Conservation (phyloP, 2,797 vertebrate genomes). For the Gymnothorax reevesii region DNA sequence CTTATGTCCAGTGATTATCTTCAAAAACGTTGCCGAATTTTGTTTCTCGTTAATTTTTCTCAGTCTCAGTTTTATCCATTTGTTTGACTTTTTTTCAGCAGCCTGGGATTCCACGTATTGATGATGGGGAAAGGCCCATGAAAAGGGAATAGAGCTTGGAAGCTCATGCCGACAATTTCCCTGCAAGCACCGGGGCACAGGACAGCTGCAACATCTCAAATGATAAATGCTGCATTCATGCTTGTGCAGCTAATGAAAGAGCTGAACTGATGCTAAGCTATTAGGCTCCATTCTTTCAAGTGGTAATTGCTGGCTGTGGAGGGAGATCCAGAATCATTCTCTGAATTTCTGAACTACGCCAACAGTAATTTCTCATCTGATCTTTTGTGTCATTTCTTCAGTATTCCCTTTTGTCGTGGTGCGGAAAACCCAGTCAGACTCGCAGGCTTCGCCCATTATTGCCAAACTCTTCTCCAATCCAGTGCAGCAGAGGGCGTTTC, state of each 20-base stretch:
- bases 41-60: constrained; percentile 22
- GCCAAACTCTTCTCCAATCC: neutral
- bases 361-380: neutral
- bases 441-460: neutral
- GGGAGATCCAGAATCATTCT: neutral
- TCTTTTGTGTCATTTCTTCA: neutral
- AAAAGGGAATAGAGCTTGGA: neutral
- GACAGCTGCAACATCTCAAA: neutral
- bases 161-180: neutral
- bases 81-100: constrained; percentile 27
- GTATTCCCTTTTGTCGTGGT: neutral
- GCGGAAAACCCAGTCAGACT: neutral
- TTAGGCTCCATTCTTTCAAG: neutral
- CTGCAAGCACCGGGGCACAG: neutral
- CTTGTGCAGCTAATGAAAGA: neutral
- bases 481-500: neutral
- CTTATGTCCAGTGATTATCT: constrained; percentile 47
- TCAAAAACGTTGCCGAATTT: constrained; percentile 40
- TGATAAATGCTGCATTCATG: neutral
- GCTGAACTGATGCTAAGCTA: neutral
- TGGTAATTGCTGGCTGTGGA: neutral
- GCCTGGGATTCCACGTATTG: constrained; percentile 9
- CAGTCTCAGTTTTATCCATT: constrained; percentile 31
- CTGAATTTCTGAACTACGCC: neutral
- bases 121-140: neutral